These are phyloP conservation scores for Coronaproctus castanopsis DNA, from an alignment of 2,888 invertebrate genomes.

Conservation along the genomic window DNA sequence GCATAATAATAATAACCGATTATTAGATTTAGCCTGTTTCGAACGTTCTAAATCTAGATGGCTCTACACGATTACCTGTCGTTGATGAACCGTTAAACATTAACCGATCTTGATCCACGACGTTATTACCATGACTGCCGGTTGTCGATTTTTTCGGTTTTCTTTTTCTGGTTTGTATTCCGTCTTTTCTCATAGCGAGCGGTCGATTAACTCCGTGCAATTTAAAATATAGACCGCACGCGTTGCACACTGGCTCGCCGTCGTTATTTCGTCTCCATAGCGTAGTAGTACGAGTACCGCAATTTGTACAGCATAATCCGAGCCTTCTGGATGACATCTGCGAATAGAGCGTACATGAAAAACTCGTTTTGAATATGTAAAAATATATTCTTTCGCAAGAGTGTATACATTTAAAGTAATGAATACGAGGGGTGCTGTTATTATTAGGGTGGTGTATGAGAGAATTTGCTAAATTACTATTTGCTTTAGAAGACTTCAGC, in stretches of 20 bases:
- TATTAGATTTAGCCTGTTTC: no score
- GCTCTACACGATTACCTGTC: no score
- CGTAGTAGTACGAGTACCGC: constrained; percentile 91
- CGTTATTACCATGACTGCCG: no score
- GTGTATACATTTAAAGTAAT: not conserved
- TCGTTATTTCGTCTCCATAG: constrained; percentile 95
- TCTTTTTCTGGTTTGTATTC: constrained; percentile 89
- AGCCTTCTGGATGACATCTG: constrained; percentile 50
- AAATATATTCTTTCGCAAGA: not conserved
- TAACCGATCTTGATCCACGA: no score
- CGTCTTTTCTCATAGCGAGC: constrained; percentile 94
- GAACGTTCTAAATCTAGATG: no score
- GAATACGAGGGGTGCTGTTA: no score
- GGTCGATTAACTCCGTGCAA: constrained; percentile 84
- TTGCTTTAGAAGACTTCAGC: no score
- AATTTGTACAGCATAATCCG: constrained; percentile 80
- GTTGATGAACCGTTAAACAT: no score
- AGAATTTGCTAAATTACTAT: no score
- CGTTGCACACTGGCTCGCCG: constrained; percentile 97
- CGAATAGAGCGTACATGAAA: no score
- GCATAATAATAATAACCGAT: no score
- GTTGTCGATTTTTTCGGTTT: constrained; percentile 31
- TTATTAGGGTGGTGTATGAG: no score
- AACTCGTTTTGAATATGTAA: not conserved
- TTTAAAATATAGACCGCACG: constrained; percentile 93